These are phyloP conservation scores for Oligia strigilis DNA, from an alignment of 2,888 invertebrate species.

Conservation along the genomic window DNA sequence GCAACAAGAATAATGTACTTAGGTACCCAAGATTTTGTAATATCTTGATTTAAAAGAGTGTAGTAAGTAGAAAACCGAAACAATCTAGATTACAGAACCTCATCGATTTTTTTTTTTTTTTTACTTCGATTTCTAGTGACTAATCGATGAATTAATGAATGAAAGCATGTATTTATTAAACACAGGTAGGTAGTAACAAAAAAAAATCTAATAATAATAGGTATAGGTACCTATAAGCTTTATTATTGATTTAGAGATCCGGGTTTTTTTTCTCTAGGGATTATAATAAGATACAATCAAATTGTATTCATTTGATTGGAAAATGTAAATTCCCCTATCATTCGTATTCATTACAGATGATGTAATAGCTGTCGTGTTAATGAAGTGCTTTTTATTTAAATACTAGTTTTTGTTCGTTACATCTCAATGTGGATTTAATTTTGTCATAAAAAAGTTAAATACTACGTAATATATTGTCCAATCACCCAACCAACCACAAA, in stretches of 20 bases:
- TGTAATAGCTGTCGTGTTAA: background rate
- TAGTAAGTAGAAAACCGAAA: background rate
- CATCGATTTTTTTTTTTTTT: no score
- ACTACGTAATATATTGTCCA: no score
- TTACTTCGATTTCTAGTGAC: no score
- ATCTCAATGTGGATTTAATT: background rate
- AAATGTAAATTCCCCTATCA: slow-evolving; percentile 19
- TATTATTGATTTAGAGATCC: background rate
- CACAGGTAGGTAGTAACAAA: no score
- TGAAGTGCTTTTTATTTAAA: background rate
- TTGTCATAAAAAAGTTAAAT: background rate
- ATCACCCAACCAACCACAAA: no score
- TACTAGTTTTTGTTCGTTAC: background rate
- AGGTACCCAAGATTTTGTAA: no score
- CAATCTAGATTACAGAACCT: background rate
- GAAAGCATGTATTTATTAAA: no score
- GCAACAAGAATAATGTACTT: no score
- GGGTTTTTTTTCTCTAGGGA: background rate
- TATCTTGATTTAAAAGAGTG: no score
- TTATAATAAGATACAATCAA: slow-evolving; percentile 7
- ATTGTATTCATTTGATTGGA: background rate
- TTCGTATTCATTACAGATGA: background rate
- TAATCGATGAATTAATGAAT: no score
- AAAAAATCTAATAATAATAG: no score
- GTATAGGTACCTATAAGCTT: no score